These are phyloP conservation scores for Nycticebus coucang DNA, from an alignment of 2,113 vertebrate genomes.

Conservation along the genomic window DNA sequence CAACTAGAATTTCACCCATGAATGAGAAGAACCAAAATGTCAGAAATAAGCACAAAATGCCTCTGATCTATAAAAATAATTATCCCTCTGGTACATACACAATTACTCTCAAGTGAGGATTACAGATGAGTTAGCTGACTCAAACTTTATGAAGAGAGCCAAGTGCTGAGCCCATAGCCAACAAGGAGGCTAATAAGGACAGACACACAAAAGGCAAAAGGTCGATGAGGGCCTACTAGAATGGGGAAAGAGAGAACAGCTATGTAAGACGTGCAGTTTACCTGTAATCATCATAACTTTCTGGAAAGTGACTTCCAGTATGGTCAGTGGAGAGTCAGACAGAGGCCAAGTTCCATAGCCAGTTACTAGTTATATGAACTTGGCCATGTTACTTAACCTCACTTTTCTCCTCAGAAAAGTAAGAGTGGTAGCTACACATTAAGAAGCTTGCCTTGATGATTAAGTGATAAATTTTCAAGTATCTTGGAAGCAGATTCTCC, in stretches of 20 bases:
- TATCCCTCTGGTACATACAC: background rate
- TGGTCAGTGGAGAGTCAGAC: background rate
- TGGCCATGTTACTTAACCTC: background rate
- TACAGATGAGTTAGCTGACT: background rate
- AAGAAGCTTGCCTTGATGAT: background rate
- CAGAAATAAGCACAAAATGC: conserved; percentile 29
- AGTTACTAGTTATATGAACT: background rate
- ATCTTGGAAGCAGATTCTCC: background rate
- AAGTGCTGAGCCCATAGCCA: conserved; percentile 21
- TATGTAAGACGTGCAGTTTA: background rate
- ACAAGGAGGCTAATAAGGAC: background rate
- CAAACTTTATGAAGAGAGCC: background rate
- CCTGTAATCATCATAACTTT: background rate
- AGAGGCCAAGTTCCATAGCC: background rate
- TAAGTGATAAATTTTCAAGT: background rate
- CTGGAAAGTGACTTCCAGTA: background rate
- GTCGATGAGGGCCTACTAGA: background rate
- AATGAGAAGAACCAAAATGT: background rate
- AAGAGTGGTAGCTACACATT: background rate
- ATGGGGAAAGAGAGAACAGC: background rate
- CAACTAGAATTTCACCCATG: conserved; percentile 13
- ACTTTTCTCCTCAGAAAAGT: background rate
- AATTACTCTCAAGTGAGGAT: background rate
- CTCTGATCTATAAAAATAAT: background rate
- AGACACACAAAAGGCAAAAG: background rate